Evolutionary conservation across 2,113 vertebrate species (phyloP), one percentile per base, ranked within the genome.

Genomic region (Carollia perspicillata): DNA sequence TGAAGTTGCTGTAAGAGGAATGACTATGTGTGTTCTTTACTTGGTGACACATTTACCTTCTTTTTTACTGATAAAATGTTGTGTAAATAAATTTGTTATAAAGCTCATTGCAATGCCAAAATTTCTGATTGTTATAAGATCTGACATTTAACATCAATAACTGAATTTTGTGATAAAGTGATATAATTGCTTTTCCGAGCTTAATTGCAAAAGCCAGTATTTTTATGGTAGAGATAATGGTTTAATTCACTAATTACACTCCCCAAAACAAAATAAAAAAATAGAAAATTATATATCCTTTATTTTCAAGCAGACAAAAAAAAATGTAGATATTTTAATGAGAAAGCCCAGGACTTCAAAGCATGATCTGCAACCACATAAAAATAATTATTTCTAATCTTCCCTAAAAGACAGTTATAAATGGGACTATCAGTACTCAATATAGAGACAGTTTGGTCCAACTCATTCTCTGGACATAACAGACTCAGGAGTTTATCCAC

Each of bases 131-230:
- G 47, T 72, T n/a, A 6, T 26, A 40, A 90, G 28, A 14, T 63
- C 18, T 65, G 18, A 40, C 16, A 72, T 44, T 37, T 85, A 53
- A 93, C 8, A 78, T 49, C 49, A 68, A 44, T 72, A 4, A 81
- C 68, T 78, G 69, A 95, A 85, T 58, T 51, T 58, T 94, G 42
- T 93, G 49, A 37, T n/a, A n/a, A 91, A 83, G 95, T 53, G 0
- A 83, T 66, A 30, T 44, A 74, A 80, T 80, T 4, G 18, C 89
- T 84, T 69, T 79, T 65, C 22, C 42, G 71, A 79, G 40, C 18
- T 69, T 17, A 87, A 72, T 7, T 47, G 17, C 33, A 77, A 65
- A 86, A 66, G 6, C 7, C 13, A 68, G 16, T 22, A 80, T 51
- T 30, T 42, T 94, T 20, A 83, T 49, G 8, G 30, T 42, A 90